These are phyloP conservation scores for Tylochromis polylepis DNA, from an alignment of 2,113 vertebrate species.

Conservation along the genomic window DNA sequence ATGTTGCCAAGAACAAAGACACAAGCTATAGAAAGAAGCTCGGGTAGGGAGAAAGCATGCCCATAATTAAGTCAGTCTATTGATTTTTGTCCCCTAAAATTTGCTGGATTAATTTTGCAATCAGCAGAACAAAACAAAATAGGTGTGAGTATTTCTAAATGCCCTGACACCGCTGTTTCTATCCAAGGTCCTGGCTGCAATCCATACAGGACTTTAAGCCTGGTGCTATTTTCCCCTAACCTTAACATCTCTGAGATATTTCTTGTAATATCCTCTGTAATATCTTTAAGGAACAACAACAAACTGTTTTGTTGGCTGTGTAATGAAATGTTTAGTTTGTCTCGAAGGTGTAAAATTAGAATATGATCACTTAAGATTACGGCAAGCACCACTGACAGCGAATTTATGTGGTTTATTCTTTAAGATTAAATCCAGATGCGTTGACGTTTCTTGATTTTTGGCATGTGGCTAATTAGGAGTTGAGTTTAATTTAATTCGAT, in stretches of 20 bases:
- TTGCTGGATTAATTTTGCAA: background rate
- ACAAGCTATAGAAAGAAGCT: background rate
- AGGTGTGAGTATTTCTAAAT: background rate
- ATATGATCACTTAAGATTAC: background rate
- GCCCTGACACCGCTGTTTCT: background rate
- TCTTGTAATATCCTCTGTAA: background rate
- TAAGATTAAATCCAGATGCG: background rate
- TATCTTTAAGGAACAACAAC: background rate
- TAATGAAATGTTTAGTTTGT: background rate
- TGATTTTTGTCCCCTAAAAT: background rate
- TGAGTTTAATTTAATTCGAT: background rate
- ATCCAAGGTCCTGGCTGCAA: background rate
- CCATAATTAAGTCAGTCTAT: background rate
- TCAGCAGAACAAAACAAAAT: background rate
- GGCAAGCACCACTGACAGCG: background rate
- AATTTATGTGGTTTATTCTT: background rate
- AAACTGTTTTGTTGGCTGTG: background rate
- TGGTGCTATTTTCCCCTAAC: background rate
- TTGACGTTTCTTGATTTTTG: rapidly evolving
- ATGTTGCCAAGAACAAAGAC: background rate
- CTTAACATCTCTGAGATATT: background rate
- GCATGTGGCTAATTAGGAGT: background rate
- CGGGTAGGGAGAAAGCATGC: background rate
- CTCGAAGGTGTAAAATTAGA: background rate
- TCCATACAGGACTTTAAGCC: background rate